Evolutionary conservation across 2,113 vertebrate genomes (phyloP), one percentile per base, ranked within the genome.

Genomic region (Psettodes erumei): DNA sequence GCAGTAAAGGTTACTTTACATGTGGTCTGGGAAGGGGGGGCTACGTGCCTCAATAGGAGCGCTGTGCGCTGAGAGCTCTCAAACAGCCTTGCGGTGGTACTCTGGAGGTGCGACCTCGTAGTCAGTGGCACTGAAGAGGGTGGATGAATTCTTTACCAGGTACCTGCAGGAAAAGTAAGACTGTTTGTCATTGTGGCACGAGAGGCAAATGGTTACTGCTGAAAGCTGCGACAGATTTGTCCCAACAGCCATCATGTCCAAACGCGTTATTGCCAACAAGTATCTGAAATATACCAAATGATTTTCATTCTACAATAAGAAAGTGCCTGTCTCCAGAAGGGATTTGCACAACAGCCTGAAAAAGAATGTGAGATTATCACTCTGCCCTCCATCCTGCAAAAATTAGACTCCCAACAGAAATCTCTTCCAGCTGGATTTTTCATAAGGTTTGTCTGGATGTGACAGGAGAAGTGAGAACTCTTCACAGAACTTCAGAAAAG

Each of bases 61-160:
- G 6, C 19, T 6, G 25, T 40, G 38, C 37, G 16, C 71, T 47
- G 21, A 50, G 73, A 58, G 75, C 74, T 25, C 67, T 95, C 90
- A 98, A 63, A 98, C 97, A 0, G 96, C 97, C 53, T 98, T 99
- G 71, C 96, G 94, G 71, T 99, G 97, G 69, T 98, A 99, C 88
- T 99, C 97, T 0, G 98, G 96, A 8, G 98, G 97, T 0, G 96
- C 97, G 1, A 98, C 98, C 85, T 99, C 98, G 0, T 98, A 98
- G 89, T 99, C 96, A 6, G 92, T 96, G 93, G 96, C 95, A 32
- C 91, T 98, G 54, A 98, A 97, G 61, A 99, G 71, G 0, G 94
- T 91, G 0, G 96, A 94, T 16, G 95, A 96, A 45, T 99, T 97
- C 94, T 99, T 99, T 0, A 97, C 96, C 87, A 99, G 91, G 75